These are phyloP conservation scores for rat (Rattus norvegicus) DNA, from an alignment of 2,113 vertebrate species.

Conservation along the genomic window GRCr8 NC_086021.1:102939001-102939500, in stretches of 20 bases:
- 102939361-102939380: neutral
- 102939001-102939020: neutral
- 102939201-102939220: neutral
- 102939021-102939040: neutral
- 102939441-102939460: neutral
- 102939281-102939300: neutral
- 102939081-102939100: neutral
- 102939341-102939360: neutral
- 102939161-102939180: constrained; percentile 3
- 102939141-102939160: neutral
- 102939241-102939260: neutral
- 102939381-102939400: neutral
- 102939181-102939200: constrained; percentile 2
- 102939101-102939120: neutral
- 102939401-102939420: neutral
- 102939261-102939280: neutral
- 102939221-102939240: neutral
- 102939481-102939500: neutral
- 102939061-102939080: neutral
- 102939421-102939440: neutral
- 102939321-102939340: neutral
- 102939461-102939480: neutral
- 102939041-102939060: neutral
- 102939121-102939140: neutral
- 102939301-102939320: neutral